phyloP scores from a whole-genome alignment of 2,797 vertebrate genomes.

The Astyanax mexicanus region DNA sequence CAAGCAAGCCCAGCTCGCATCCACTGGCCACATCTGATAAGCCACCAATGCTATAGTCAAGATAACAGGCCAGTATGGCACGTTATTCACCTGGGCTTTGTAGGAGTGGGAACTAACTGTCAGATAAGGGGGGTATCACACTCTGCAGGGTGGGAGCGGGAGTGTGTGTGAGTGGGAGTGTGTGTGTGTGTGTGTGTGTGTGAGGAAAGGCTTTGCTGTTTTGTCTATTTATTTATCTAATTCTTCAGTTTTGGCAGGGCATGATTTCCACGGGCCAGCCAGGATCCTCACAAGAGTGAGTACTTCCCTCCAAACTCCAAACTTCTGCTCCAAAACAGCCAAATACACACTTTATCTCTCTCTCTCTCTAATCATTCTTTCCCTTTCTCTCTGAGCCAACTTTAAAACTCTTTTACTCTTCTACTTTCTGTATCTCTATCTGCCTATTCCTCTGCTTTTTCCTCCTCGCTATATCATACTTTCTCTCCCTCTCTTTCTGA shows the following conservation, averaged over 20 bases:
- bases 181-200: slow-evolving; percentile 60
- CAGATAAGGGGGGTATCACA: slow-evolving; percentile 45
- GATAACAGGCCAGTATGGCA: slow-evolving; percentile 69
- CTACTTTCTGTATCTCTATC: too few species aligned
- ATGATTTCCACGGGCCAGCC: slow-evolving; percentile 97
- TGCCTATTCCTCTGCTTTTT: neutral
- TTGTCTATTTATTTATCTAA: slow-evolving; percentile 68
- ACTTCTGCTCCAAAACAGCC: slow-evolving; percentile 3
- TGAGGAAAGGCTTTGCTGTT: slow-evolving; percentile 65
- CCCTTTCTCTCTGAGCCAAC: neutral
- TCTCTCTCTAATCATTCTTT: neutral
- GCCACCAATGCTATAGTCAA: slow-evolving; percentile 70
- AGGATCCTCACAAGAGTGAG: slow-evolving; percentile 99
- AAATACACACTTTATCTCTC: neutral
- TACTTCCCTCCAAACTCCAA: too few species aligned
- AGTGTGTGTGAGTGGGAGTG: slow-evolving; percentile 59
- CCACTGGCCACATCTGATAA: slow-evolving; percentile 78
- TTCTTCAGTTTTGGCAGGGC: slow-evolving; percentile 96
- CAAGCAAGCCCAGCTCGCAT: slow-evolving; percentile 71
- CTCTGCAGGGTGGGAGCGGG: slow-evolving; percentile 60
- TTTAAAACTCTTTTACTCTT: too few species aligned
- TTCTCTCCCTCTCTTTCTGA: neutral
- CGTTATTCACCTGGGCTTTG: slow-evolving; percentile 40
- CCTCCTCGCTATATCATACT: neutral
- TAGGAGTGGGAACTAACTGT: slow-evolving; percentile 11